Evolutionary conservation across 1,140 invertebrate species (phyloP).

Genomic region (Drosophila azteca): DNA sequence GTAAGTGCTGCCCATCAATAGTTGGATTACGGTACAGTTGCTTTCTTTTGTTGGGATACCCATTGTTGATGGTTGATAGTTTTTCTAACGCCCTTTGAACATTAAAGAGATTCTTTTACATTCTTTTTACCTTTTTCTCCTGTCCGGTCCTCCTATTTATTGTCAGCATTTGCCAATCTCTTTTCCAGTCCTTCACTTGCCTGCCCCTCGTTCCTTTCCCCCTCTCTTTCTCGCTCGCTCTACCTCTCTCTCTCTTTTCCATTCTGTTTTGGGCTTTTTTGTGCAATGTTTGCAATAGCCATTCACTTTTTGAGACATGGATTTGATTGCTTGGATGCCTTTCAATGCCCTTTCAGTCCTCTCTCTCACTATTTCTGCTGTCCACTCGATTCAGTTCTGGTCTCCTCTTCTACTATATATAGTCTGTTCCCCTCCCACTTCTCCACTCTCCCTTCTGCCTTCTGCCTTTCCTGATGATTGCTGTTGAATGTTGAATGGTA

Average conservation of each 20-base stretch:
- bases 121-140: slow-evolving; percentile 18
- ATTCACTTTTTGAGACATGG: slow-evolving; percentile 53
- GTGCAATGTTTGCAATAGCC: slow-evolving; percentile 49
- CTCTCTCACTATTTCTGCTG: slow-evolving; percentile 19
- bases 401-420: no score
- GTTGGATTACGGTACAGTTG: slow-evolving; percentile 4
- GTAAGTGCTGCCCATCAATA: no score
- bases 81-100: slow-evolving; percentile 44
- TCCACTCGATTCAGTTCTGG: slow-evolving; percentile 2
- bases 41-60: slow-evolving; percentile 38
- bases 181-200: not conserved
- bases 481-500: slow-evolving; percentile 34
- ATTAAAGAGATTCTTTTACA: slow-evolving; percentile 28
- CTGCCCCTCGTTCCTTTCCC: not conserved
- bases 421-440: slow-evolving; percentile 1
- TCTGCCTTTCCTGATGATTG: slow-evolving; percentile 23
- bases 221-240: not conserved
- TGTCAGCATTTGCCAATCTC: slow-evolving; percentile 40
- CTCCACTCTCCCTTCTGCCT: not conserved
- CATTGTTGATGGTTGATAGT: slow-evolving; percentile 31
- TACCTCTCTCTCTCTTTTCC: slow-evolving; percentile 12
- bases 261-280: slow-evolving; percentile 36
- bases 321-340: slow-evolving; percentile 66
- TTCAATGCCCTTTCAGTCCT: slow-evolving; percentile 41
- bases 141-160: slow-evolving; percentile 18